A percentile compares a stretch with the other conserved stretches of the same genome.
phyloP scores from a whole-genome alignment of 2,888 invertebrate genomes.

The Sarcophaga rosellei region DNA sequence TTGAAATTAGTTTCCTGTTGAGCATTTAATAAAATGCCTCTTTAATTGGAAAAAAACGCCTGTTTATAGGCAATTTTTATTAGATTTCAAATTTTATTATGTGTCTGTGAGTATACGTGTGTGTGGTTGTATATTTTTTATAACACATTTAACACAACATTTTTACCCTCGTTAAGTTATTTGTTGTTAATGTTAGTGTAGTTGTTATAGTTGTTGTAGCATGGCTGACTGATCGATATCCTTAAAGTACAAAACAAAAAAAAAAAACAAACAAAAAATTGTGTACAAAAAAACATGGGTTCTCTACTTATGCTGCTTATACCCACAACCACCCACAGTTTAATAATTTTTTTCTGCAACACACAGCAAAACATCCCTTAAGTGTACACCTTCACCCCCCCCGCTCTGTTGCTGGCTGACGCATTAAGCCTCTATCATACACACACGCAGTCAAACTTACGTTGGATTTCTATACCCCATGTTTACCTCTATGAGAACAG shows the following conservation, averaged over 20 bases:
- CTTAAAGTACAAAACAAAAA: constrained; percentile 39
- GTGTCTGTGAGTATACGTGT: not conserved
- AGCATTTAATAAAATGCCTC: not conserved
- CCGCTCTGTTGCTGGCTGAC: not conserved
- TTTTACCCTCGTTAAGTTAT: constrained; percentile 58
- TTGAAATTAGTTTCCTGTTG: not conserved
- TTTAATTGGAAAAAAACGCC: not conserved
- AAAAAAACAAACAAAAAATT: not conserved
- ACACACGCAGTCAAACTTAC: not conserved
- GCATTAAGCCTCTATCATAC: not conserved
- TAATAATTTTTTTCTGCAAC: constrained; percentile 21
- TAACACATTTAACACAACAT: constrained; percentile 55
- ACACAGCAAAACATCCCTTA: constrained; percentile 61
- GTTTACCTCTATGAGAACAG: constrained; percentile 47
- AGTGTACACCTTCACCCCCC: constrained; percentile 28
- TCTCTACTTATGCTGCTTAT: not conserved
- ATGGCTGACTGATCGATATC: constrained; percentile 65
- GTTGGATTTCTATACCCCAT: constrained; percentile 35
- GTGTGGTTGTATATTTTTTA: constrained; percentile 32
- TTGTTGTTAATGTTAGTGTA: constrained; percentile 34
- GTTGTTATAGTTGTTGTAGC: constrained; percentile 26
- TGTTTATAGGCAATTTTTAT: not conserved
- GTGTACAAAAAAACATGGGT: constrained; percentile 40
- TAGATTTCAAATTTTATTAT: not conserved
- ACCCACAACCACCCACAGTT: constrained; percentile 64